Base-by-base conservation (phyloP, 2,113 vertebrate species). In the Genyomyrus donnyi region DNA sequence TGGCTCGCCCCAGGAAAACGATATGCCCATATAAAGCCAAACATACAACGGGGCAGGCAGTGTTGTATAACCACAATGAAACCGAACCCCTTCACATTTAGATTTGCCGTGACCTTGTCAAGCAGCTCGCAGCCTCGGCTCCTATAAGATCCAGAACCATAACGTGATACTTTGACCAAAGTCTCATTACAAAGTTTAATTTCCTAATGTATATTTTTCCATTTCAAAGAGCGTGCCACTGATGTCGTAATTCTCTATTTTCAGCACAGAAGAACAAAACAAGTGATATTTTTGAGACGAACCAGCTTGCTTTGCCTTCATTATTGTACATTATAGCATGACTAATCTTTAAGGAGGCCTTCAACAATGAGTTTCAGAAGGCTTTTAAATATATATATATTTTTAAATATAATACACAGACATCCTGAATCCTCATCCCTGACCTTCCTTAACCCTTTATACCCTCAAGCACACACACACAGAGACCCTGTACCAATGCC, bases 11-110 rank as follows among this genome's bases (percentile, higher is more conserved):
- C 62, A 88, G 85, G 83, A 91, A 92, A 91, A 85, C 62, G 62
- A 92, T 88, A 89, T 90, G 90, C 89, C 91, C 91, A 89, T 90
- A 92, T 93, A 90, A 92, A 92, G 91, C 77, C 84, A 83, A 90
- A 87, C 27, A 27, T 84, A 89, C 66, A 19, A 35, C 62, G 8
- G 24, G 48, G 10, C 8, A 31, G 48, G 10, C 8, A 31, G 21
- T 7, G 53, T 91, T 90, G 83, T 89, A 90, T 90, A 91, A 91
- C 49, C 35, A 13, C 74, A 85, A 45, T 89, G 90, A 91, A 89
- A 90, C 80, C 10, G 27, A 89, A 88, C 48, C 24, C 52, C 52
- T 53, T 88, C 49, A 84, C 42, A 88, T 80, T 77, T 58, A 88
- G 15, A 56, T 90, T 88, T 70, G 83, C 89, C 88, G 45, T 80